Conservation (phyloP, 2,113 vertebrate genomes). For the Festucalex cinctus region DNA sequence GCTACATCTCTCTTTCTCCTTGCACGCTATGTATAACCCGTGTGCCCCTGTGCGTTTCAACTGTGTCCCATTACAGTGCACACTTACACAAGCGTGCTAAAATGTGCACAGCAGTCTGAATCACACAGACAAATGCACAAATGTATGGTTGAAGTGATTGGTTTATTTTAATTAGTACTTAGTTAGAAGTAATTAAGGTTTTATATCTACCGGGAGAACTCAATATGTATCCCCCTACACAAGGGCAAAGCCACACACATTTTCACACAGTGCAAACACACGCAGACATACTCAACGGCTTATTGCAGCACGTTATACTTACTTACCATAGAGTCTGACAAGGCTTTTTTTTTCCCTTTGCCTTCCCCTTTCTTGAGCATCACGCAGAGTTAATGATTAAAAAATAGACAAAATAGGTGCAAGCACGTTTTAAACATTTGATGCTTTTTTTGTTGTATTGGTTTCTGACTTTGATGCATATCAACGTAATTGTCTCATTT, state of each 20-base stretch:
- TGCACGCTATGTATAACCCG: too few species aligned
- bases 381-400: not conserved
- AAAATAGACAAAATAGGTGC: not conserved
- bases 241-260: constrained; percentile 11
- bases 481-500: not conserved
- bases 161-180: constrained; percentile 96
- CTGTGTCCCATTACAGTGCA: constrained; percentile 67
- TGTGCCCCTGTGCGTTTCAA: constrained; percentile 83
- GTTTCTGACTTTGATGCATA: not conserved
- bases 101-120: constrained; percentile 36
- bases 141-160: constrained; percentile 70
- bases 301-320: not conserved
- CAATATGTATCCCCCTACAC: constrained; percentile 45
- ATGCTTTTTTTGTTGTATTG: constrained; percentile 2
- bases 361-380: not conserved
- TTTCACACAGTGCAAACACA: constrained; percentile 7
- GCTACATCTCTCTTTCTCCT: not conserved
- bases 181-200: constrained; percentile 91
- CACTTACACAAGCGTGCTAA: constrained; percentile 13
- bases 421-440: not conserved
- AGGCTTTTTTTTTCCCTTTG: not conserved
- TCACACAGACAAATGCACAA: constrained; percentile 71
- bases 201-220: constrained; percentile 77
- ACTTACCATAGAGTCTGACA: not conserved
- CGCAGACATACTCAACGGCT: constrained; percentile 2